Evolutionary conservation across 2,113 vertebrate genomes (phyloP), one percentile per base, ranked within the genome.

Genomic region (Brienomyrus brachyistius): DNA sequence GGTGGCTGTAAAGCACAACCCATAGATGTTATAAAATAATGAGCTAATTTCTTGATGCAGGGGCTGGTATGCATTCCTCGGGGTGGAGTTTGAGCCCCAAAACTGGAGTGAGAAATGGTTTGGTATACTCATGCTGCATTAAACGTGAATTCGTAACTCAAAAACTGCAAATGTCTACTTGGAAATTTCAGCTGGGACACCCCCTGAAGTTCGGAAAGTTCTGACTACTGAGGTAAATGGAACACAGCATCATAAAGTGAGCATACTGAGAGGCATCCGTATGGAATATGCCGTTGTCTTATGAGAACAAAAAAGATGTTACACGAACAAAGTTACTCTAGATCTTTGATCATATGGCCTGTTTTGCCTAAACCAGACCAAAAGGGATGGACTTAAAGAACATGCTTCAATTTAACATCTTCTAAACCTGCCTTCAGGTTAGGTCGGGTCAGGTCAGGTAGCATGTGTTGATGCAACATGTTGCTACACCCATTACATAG

Each of bases 1-100:
- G 0, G 96, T 95, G 3, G 97, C 97, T 97, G 94, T 21, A 93
- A 94, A 54, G 90, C 89, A 93, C n/a, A 90, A 0, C 77, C 52
- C 10, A 89, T 9, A 92, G 19, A 89, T 19, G 82, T 11, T 2
- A 91, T 91, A 87, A 89, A 89, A 90, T 50, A 45, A 88, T 59
- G 6, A 51, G 66, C 90, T 45, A 89, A 88, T 88, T 92, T 90
- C 40, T 88, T 59, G 27, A 45, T n/a, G 80, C 7, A 48, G 45
- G 9, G 40, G 21, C 45, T 84, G 40, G 35, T 7, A 19, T 43
- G 35, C 5, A 19, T 70, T 43, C 35, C 35, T 80, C 35, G 6
- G 74, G 15, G 15, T 80, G 27, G 62, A 70, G 27, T 15, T 31
- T 70, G 62, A 27, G 10, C 62, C 62, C 10, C 62, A 31, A 70